Conservation (phyloP, 2,888 invertebrate species). For the Malachius bipustulatus region DNA sequence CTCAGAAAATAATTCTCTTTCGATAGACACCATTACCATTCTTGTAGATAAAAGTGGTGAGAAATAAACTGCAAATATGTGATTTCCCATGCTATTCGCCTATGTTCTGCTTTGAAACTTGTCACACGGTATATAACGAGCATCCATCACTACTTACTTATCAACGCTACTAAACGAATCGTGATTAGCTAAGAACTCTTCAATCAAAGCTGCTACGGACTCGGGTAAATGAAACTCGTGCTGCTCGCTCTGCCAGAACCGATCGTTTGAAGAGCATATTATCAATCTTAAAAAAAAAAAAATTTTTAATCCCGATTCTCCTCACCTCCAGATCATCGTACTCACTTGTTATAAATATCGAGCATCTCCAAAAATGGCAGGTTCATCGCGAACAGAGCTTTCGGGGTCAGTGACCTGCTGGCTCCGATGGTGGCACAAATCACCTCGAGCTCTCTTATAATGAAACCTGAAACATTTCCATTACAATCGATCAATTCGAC, state of each 20-base stretch:
- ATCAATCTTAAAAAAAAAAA: slow-evolving; percentile 19
- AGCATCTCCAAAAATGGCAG: slow-evolving; percentile 66
- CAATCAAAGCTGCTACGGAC: slow-evolving; percentile 61
- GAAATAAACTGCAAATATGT: too few species aligned
- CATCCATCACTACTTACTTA: slow-evolving; percentile 30
- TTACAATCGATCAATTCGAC: slow-evolving; percentile 7
- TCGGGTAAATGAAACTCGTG: slow-evolving; percentile 77
- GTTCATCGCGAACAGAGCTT: slow-evolving; percentile 62
- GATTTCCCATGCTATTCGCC: too few species aligned
- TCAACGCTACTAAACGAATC: slow-evolving; percentile 42
- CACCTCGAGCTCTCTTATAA: slow-evolving; percentile 68
- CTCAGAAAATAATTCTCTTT: too few species aligned
- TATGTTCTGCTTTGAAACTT: too few species aligned
- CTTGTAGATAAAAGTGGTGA: too few species aligned
- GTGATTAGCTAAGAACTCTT: slow-evolving; percentile 53
- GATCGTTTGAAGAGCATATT: slow-evolving; percentile 47
- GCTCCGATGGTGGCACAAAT: slow-evolving; percentile 62
- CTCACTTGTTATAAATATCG: slow-evolving; percentile 70
- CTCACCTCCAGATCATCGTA: slow-evolving; percentile 18
- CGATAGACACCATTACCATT: too few species aligned
- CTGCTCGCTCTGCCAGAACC: slow-evolving; percentile 74
- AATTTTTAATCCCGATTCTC: slow-evolving; percentile 1
- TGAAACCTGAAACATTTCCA: slow-evolving; percentile 46
- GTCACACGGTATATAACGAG: slow-evolving; percentile 1
- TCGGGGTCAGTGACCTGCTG: slow-evolving; percentile 63